phyloP scores from a whole-genome alignment of 2,113 vertebrate genomes.

The Eublepharis macularius region DNA sequence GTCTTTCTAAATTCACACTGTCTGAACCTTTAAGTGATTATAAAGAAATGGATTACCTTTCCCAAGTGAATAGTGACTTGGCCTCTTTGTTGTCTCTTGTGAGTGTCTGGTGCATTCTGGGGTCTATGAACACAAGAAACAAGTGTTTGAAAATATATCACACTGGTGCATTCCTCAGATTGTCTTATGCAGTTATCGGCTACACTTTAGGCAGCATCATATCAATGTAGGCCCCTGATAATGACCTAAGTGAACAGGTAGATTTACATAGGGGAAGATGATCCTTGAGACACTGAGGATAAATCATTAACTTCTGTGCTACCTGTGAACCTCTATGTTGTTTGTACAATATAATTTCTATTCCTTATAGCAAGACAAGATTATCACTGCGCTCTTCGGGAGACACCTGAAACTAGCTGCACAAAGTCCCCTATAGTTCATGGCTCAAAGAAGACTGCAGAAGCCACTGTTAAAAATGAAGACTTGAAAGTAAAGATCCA shows the following conservation, averaged over 20 bases:
- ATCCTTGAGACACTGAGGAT: not conserved
- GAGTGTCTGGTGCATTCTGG: not conserved
- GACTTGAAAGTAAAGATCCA: not conserved
- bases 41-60: not conserved
- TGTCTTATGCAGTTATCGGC: too few relatives aligned
- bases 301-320: not conserved
- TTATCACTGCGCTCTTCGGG: not conserved
- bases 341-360: constrained; percentile 14
- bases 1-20: not conserved
- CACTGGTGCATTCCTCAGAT: not conserved
- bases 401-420: constrained; percentile 15
- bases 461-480: not conserved
- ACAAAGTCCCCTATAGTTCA: not conserved
- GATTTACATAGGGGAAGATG: not conserved
- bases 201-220: too few relatives aligned
- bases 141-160: not conserved
- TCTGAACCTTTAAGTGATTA: not conserved
- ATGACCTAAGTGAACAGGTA: not conserved
- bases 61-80: not conserved
- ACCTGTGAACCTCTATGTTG: not conserved
- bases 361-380: constrained; percentile 45
- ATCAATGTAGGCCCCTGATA: too few relatives aligned
- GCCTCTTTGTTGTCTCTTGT: not conserved
- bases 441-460: not conserved
- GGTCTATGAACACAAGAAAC: not conserved